A percentile compares a stretch with the other conserved stretches of the same genome.
These are phyloP conservation scores for Amphipyra tragopoginis DNA, from an alignment of 2,888 invertebrate genomes.

Conservation along the genomic window DNA sequence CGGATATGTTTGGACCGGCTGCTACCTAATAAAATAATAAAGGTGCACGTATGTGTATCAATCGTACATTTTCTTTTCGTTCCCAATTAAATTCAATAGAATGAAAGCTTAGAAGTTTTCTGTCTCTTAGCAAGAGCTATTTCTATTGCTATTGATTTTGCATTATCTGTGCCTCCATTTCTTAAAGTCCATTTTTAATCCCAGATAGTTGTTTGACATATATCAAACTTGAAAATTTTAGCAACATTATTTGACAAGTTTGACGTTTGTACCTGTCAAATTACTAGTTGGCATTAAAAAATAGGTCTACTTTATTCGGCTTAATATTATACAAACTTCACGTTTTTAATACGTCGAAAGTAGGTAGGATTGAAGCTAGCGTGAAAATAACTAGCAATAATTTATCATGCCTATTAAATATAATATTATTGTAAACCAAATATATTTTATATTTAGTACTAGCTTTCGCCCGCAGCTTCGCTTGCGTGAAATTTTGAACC, in stretches of 20 bases:
- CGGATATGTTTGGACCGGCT: neutral
- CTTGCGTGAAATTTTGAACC: no score
- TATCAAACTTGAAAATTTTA: no score
- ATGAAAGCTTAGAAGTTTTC: no score
- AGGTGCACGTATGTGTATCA: neutral
- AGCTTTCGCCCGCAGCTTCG: no score
- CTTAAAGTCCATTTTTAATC: no score
- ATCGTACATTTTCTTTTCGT: neutral
- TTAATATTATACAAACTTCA: neutral
- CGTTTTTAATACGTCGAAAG: neutral
- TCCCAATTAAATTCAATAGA: no score
- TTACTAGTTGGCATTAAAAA: no score
- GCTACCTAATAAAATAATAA: constrained; percentile 13
- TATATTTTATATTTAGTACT: constrained; percentile 13
- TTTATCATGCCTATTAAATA: constrained; percentile 14
- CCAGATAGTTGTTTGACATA: no score
- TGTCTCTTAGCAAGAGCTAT: no score
- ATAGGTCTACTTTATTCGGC: neutral
- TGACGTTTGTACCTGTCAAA: no score
- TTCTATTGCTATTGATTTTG: no score
- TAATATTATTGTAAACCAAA: constrained; percentile 9
- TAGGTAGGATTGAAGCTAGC: neutral
- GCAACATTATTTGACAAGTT: no score
- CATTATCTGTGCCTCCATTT: neutral
- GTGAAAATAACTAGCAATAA: constrained; percentile 3